Evolutionary conservation across 2,113 vertebrate species (phyloP), one percentile per base, ranked within the genome.

Genomic region (Amia ocellicauda): DNA sequence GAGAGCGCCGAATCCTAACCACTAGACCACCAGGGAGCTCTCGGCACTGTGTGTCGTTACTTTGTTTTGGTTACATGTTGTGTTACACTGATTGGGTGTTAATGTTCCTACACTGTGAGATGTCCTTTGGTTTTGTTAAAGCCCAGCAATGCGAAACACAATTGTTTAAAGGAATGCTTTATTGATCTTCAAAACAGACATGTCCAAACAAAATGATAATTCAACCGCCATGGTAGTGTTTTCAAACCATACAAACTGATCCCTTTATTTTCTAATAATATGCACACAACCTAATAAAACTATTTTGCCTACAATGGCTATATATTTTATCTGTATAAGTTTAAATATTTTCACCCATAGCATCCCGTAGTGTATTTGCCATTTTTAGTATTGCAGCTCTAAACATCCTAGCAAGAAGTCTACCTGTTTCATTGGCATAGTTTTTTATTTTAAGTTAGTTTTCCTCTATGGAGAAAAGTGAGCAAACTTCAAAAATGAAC

Each of bases 1-100:
- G 81, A 83, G 78, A 63, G 60, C 75, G 4, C 71, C 69, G 71
- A 86, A 86, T 88, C 83, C 81, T 86, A 87, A 82, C 86, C 85
- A 86, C 85, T 85, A 85, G 82, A 88, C 84, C 83, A 86, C 80
- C 83, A 85, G 83, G 86, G 73, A 81, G n/a, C n/a, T n/a, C n/a
- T n/a, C n/a, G n/a, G n/a, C 0, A n/a, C n/a, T 0, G n/a, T n/a
- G n/a, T n/a, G n/a, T n/a, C n/a, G n/a, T n/a, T n/a, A n/a, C n/a
- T n/a, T n/a, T n/a, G n/a, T n/a, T n/a, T n/a, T n/a, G n/a, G n/a
- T n/a, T n/a, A n/a, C n/a, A n/a, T n/a, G n/a, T n/a, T n/a, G n/a
- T n/a, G n/a, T n/a, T n/a, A n/a, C n/a, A n/a, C n/a, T n/a, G n/a
- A n/a, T n/a, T n/a, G n/a, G n/a, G n/a, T n/a, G n/a, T n/a, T n/a